These are phyloP conservation scores for Virgularia gustaviana DNA, from an alignment of 92 coral and sea anemone genomes.

Conservation along the genomic window DNA sequence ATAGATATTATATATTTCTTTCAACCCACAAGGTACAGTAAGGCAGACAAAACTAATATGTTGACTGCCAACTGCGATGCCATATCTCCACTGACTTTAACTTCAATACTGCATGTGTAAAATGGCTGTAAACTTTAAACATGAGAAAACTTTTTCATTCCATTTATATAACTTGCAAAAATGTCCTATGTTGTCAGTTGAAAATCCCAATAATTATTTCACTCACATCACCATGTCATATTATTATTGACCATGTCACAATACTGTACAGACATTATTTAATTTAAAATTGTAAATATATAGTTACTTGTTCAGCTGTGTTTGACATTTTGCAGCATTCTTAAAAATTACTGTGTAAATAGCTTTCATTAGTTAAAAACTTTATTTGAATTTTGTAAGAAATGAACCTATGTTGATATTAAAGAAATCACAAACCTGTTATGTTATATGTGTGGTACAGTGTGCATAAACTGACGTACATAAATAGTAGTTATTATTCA, in stretches of 20 bases:
- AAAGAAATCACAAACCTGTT: background rate
- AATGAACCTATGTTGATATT: background rate
- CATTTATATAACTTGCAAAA: too few species aligned
- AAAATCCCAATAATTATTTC: background rate
- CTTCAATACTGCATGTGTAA: background rate
- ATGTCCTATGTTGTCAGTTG: too few species aligned
- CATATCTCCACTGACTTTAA: too few species aligned
- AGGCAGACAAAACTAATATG: too few species aligned
- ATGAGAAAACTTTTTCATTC: too few species aligned
- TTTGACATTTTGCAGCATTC: conserved; percentile 2
- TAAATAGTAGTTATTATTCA: too few species aligned
- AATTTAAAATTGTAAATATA: conserved; percentile 33
- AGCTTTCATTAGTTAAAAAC: conserved; percentile 1
- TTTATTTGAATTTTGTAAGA: conserved; percentile 38
- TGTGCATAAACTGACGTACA: background rate
- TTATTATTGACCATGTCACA: background rate
- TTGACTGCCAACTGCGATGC: too few species aligned
- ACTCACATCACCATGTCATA: background rate
- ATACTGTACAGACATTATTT: conserved; percentile 37
- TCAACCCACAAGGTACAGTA: too few species aligned
- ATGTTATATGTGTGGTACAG: background rate
- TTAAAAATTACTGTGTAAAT: conserved; percentile 1
- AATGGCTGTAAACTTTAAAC: too few species aligned
- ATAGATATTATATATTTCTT: too few species aligned
- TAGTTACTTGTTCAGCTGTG: conserved; percentile 1